Conservation (phyloP, 1,140 invertebrate genomes). For the Magallana gigas region DNA sequence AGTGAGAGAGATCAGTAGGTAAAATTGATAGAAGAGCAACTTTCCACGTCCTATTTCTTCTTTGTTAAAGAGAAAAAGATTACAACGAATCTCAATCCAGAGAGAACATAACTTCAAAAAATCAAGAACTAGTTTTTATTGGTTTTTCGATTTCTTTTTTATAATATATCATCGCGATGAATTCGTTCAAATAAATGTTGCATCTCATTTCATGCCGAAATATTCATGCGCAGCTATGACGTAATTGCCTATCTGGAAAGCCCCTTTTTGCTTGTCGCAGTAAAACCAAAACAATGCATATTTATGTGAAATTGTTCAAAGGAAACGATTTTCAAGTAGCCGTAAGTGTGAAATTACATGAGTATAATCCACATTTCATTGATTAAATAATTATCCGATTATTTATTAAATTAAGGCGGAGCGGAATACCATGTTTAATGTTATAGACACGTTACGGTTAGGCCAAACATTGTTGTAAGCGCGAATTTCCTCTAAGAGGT, state of each 20-base stretch:
- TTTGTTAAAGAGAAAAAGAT: neutral
- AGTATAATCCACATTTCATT: too few relatives aligned
- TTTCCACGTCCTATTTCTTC: neutral
- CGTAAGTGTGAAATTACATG: neutral
- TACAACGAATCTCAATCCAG: neutral
- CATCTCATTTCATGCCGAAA: too few relatives aligned
- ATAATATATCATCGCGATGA: too few relatives aligned
- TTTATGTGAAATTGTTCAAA: constrained; percentile 47
- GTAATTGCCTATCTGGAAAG: neutral
- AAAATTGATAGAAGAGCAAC: neutral
- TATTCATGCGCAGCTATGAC: neutral
- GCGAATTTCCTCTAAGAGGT: too few relatives aligned
- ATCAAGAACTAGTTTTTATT: too few relatives aligned
- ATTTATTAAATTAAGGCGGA: neutral
- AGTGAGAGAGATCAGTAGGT: too few relatives aligned
- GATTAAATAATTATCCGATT: neutral
- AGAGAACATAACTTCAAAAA: too few relatives aligned
- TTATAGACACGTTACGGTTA: too few relatives aligned
- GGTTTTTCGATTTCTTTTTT: too few relatives aligned
- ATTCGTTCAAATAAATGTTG: too few relatives aligned
- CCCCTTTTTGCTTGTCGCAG: neutral
- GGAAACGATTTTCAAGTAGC: constrained; percentile 39
- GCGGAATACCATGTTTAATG: too few relatives aligned
- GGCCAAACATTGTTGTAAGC: too few relatives aligned
- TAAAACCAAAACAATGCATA: constrained; percentile 39